Evolutionary conservation across 1,140 invertebrate species (phyloP).

Genomic region (Metaphire vulgaris): DNA sequence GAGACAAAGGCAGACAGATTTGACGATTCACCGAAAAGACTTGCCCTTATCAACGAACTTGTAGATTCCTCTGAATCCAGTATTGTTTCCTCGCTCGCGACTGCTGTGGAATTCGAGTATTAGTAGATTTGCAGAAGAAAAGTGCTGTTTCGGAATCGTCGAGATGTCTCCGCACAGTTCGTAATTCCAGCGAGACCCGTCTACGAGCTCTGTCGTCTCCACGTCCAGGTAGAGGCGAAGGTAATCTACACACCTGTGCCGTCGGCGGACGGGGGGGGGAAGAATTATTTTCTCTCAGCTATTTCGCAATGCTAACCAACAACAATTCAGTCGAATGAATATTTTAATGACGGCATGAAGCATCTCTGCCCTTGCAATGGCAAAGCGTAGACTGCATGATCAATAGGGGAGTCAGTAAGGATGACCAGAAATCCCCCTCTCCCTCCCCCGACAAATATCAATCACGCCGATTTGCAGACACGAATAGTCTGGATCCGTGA

Average conservation of each 20-base stretch:
- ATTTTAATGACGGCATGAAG: too few species aligned
- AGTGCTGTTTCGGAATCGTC: constrained; percentile 61
- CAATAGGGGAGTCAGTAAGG: too few species aligned
- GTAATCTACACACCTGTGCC: constrained; percentile 69
- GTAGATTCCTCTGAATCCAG: constrained; percentile 71
- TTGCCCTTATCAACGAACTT: constrained; percentile 74
- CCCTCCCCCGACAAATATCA: too few species aligned
- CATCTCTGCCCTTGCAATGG: too few species aligned
- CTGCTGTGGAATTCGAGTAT: constrained; percentile 73
- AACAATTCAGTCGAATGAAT: too few species aligned
- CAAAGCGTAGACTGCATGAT: too few species aligned
- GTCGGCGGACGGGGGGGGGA: too few species aligned
- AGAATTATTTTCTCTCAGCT: too few species aligned
- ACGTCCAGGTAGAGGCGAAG: constrained; percentile 71
- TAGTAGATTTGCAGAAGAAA: constrained; percentile 68
- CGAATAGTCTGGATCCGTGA: too few species aligned
- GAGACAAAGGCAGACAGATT: background rate
- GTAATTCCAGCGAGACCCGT: constrained; percentile 65
- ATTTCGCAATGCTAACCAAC: too few species aligned
- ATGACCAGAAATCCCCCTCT: too few species aligned
- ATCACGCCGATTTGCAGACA: too few species aligned
- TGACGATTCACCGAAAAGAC: constrained; percentile 35
- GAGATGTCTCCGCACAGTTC: constrained; percentile 64
- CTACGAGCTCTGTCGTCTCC: constrained; percentile 64
- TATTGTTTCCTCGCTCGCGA: constrained; percentile 57